These are phyloP conservation scores for Sinhomidia bicolor DNA, from an alignment of 2,888 invertebrate genomes.

Conservation along the genomic window DNA sequence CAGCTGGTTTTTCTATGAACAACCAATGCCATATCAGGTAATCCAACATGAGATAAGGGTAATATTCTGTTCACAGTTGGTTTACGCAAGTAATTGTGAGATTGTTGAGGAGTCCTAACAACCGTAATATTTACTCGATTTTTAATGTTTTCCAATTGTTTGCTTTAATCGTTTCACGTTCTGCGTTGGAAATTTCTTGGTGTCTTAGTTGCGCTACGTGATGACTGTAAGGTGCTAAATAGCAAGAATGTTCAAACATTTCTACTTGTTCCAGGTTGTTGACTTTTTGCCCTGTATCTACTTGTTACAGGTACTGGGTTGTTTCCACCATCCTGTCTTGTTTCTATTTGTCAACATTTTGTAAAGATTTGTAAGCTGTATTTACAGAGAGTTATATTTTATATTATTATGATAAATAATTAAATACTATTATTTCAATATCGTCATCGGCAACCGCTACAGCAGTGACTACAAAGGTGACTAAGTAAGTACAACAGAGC, in stretches of 20 bases:
- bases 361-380: no score
- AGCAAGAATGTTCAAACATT: background rate
- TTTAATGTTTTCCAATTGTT: background rate
- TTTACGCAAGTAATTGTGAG: background rate
- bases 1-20: background rate
- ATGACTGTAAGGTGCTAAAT: background rate
- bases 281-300: no score
- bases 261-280: background rate
- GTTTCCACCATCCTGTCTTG: no score
- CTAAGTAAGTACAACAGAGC: no score
- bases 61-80: slow-evolving; percentile 26
- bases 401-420: no score
- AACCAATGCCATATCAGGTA: background rate
- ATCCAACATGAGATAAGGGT: background rate
- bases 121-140: background rate
- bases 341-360: no score
- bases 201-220: background rate
- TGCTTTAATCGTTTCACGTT: slow-evolving; percentile 8
- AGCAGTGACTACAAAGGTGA: no score
- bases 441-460: no score
- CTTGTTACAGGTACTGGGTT: no score
- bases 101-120: background rate
- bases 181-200: background rate
- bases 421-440: no score
- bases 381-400: no score